phyloP scores from a whole-genome alignment of 1,140 invertebrate genomes.

The Wasmannia auropunctata region DNA sequence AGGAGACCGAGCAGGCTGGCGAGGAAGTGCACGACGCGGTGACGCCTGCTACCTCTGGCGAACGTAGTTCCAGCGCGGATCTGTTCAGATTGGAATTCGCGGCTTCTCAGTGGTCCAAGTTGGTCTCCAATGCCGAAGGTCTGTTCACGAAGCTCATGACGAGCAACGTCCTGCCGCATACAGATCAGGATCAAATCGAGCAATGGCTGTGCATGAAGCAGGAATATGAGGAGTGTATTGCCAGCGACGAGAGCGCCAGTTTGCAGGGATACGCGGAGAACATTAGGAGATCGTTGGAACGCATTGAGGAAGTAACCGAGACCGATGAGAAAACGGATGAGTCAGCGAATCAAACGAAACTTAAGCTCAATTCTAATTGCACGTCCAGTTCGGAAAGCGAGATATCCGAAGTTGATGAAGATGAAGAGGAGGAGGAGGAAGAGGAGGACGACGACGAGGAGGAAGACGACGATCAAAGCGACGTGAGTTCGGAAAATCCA shows the following conservation, averaged over 20 bases:
- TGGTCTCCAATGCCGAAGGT: conserved; percentile 93
- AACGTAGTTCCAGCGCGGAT: conserved; percentile 82
- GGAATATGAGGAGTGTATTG: conserved; percentile 93
- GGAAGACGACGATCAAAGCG: conserved; percentile 87
- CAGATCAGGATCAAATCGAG: conserved; percentile 92
- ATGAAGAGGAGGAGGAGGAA: conserved; percentile 81
- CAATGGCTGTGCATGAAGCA: conserved; percentile 94
- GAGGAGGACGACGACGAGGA: conserved; percentile 83
- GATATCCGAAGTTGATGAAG: conserved; percentile 84
- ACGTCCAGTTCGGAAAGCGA: conserved; percentile 80
- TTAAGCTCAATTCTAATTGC: conserved; percentile 74
- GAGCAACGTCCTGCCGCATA: conserved; percentile 87
- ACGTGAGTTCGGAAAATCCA: conserved; percentile 87
- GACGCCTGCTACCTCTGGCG: conserved; percentile 82
- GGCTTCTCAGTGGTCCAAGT: conserved; percentile 92
- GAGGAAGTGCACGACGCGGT: conserved; percentile 82
- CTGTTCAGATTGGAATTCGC: conserved; percentile 92
- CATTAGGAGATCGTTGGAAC: conserved; percentile 86
- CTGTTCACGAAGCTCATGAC: conserved; percentile 89
- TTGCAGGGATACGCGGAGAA: conserved; percentile 84
- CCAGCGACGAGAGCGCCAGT: conserved; percentile 85
- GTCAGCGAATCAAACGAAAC: conserved; percentile 77
- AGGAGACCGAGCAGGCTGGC: conserved; percentile 79
- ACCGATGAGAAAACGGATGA: conserved; percentile 84
- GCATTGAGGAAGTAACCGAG: conserved; percentile 88